phyloP scores from a whole-genome alignment of 2,113 vertebrate genomes.

The Chroicocephalus ridibundus region DNA sequence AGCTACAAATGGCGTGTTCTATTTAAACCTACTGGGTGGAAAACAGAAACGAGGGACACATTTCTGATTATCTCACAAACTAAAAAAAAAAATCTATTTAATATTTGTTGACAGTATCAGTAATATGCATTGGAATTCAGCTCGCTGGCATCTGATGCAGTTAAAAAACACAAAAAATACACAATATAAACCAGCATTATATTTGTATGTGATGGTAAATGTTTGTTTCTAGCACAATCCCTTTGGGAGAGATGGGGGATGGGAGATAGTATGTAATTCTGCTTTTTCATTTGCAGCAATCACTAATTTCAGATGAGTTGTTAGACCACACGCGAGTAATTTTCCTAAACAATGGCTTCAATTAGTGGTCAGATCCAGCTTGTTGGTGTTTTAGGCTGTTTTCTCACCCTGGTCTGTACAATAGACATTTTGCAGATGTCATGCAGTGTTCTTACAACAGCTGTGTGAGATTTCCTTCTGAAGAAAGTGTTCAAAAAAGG shows the following conservation, averaged over 20 bases:
- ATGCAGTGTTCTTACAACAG: conserved; percentile 58
- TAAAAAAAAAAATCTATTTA: not conserved
- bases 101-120: conserved; percentile 45
- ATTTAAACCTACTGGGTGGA: conserved; percentile 54
- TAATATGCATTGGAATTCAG: conserved; percentile 19
- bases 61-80: conserved; percentile 51
- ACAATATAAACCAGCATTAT: not conserved
- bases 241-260: conserved; percentile 18
- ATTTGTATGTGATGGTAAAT: conserved; percentile 22
- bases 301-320: conserved; percentile 67
- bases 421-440: conserved; percentile 70
- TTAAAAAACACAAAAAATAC: not conserved
- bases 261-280: conserved; percentile 22
- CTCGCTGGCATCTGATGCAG: not conserved
- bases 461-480: conserved; percentile 69
- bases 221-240: conserved; percentile 37
- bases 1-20: conserved; percentile 56
- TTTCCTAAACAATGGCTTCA: conserved; percentile 73
- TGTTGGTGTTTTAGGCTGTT: conserved; percentile 65
- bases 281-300: conserved; percentile 67
- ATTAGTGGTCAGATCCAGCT: conserved; percentile 69
- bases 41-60: conserved; percentile 3
- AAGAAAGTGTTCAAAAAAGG: conserved; percentile 61
- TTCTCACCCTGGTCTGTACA: conserved; percentile 57
- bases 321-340: conserved; percentile 68